phyloP scores from a whole-genome alignment of 1,140 invertebrate genomes.

The Diabrotica virgifera region DNA sequence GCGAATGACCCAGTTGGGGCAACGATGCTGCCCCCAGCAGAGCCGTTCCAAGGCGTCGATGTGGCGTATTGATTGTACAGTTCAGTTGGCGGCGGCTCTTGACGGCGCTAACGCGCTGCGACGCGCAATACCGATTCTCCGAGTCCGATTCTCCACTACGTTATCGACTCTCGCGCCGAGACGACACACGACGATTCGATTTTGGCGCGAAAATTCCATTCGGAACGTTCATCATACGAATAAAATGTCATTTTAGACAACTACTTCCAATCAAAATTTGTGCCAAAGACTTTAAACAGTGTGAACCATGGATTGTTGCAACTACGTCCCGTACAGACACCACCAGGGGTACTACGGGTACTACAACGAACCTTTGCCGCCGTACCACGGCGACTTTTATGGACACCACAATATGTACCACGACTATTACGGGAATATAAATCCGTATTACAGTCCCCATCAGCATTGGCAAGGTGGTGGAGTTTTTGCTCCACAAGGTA shows the following conservation, averaged over 20 bases:
- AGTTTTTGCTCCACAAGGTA: slow-evolving; percentile 16
- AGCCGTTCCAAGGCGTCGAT: slow-evolving; percentile 16
- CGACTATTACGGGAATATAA: slow-evolving; percentile 15
- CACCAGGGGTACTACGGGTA: slow-evolving; percentile 18
- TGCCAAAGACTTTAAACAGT: slow-evolving; percentile 4
- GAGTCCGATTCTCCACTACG: background rate
- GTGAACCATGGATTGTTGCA: slow-evolving; percentile 17
- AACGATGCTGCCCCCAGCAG: slow-evolving; percentile 7
- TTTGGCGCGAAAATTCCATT: slow-evolving; percentile 15
- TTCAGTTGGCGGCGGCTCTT: slow-evolving; percentile 18
- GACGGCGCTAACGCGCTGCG: slow-evolving; percentile 14
- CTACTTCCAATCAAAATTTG: slow-evolving; percentile 3
- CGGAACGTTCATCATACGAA: background rate
- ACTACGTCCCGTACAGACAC: slow-evolving; percentile 17
- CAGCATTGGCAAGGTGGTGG: slow-evolving; percentile 16
- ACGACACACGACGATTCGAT: slow-evolving; percentile 7
- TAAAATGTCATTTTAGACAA: slow-evolving; percentile 1
- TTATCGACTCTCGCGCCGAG: slow-evolving; percentile 12
- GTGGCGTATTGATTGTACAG: slow-evolving; percentile 20
- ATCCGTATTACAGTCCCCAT: slow-evolving; percentile 11
- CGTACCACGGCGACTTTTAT: slow-evolving; percentile 19
- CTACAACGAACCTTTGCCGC: slow-evolving; percentile 15
- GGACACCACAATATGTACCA: slow-evolving; percentile 20
- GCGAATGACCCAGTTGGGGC: slow-evolving; percentile 21
- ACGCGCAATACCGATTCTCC: slow-evolving; percentile 6